Base-by-base conservation (phyloP, 1,140 invertebrate species). In the Drosophila kanapiae region DNA sequence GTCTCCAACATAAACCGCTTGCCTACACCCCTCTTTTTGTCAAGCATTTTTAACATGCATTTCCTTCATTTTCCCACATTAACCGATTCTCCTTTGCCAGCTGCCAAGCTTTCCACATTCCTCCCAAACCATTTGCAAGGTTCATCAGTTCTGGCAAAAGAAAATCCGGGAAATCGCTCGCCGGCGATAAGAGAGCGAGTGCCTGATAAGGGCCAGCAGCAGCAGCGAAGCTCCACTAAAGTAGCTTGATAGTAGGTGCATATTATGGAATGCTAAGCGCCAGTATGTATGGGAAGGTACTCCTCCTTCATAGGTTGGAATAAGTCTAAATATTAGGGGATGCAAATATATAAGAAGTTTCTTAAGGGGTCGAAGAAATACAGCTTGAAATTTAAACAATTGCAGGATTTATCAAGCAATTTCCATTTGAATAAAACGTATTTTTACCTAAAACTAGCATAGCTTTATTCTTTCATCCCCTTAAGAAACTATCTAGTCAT, bases 91-190 rank as follows among this genome's bases (percentile, higher is more conserved):
- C 23, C 23, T 23, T 23, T 18, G 68, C 45, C 70, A 74, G 68
- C 70, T 72, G 70, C 68, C 54, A 49, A 49, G 43, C 33, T 71
- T 71, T 57, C 47, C 62, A 48, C 67, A 38, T 68, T 56, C 54
- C 29, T 56, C 23, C 29, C 27, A 42, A 70, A 60, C 67, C 67
- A 72, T 72, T 71, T 35, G 43, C 29, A 33, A 54, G 67, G 69
- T 51, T 57, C 51, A 58, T 43, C 18, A 58, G 65, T 29, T 70
- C 48, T 40, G 45, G 18, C 47, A 9, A 71, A 58, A 58, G 69
- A 57, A 54, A 72, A 72, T 72, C 67, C 53, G 13, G 65, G 67
- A 42, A 58, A 72, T 72, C 69, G n/a, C 45, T 49, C 10, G 23
- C 8, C 14, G 6, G 54, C 45, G 70, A 74, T 74, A 72, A 74